Evolutionary conservation across 1,140 invertebrate species (phyloP), one percentile per base, ranked within the genome.

Genomic region (Bombus superbus): DNA sequence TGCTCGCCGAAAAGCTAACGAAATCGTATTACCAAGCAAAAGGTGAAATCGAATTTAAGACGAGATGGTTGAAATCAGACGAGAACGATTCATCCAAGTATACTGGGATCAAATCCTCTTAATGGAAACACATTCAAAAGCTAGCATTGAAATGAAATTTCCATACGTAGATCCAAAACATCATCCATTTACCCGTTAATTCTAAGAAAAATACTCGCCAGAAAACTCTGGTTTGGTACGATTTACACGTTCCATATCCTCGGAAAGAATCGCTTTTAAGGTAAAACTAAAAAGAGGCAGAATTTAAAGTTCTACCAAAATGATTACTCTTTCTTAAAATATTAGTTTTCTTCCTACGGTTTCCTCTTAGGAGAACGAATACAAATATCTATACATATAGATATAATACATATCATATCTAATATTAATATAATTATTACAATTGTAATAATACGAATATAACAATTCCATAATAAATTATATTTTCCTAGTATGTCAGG

Each of bases 1-100:
- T 76, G 28, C 47, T 76, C 22, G 35, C 28, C 44, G 3, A 28
- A 53, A 76, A 38, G 74, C 74, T 59, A 35, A 57, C 25, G 74
- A 57, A 59, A 59, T 59, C 74, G 53, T 38, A 76, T 76, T 59
- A 76, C 74, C 32, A 25, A 38, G 47, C 32, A 59, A 59, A 59
- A 76, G 74, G 74, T 38, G 74, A 59, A 76, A 76, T 76, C 53
- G 74, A 76, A 53, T 59, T 76, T 59, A 38, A 32, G 53, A 40
- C 53, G 35, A 76, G 74, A 28, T 40, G 74, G 59, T 59, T 76
- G 53, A 76, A 76, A 76, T 76, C 53, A 38, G 35, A 59, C 18
- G 35, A 40, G 59, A 57, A 59, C 53, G 47, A 57, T 59, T 76
- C 74, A 59, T 11, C n/a, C 47, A 35, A 47, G 32, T 53, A 75